Conservation (phyloP, 2,797 vertebrate species). For the Neolamprologus multifasciatus region DNA sequence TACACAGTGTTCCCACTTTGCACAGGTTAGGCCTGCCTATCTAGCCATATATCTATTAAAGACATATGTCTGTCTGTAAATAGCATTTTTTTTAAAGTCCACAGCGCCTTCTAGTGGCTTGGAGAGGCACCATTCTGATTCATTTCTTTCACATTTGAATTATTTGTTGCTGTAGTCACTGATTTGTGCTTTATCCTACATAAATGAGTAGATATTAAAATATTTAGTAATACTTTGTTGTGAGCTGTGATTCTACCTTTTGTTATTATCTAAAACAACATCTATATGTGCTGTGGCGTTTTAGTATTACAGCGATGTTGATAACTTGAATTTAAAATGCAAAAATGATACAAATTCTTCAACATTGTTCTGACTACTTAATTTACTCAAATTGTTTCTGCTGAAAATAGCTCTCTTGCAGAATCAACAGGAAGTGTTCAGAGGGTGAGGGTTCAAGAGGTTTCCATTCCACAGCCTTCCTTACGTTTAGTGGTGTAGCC, state of each 20-base stretch:
- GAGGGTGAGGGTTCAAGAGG: constrained; percentile 13
- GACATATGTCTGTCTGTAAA: not conserved
- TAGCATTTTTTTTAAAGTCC: not conserved
- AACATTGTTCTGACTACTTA: not conserved
- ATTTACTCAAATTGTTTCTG: not conserved
- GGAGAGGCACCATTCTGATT: not conserved
- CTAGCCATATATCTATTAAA: not conserved
- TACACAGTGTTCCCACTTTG: not conserved
- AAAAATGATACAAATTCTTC: not conserved
- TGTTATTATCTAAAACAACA: not conserved
- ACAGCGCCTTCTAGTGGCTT: not conserved
- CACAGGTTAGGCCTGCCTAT: not conserved
- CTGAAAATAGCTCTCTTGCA: not conserved
- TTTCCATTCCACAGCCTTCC: not conserved
- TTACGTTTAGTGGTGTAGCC: not conserved
- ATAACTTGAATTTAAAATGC: not conserved
- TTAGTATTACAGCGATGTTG: not conserved
- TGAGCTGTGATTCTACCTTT: not conserved
- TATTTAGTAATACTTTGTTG: not conserved
- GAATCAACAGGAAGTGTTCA: not conserved
- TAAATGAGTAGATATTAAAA: not conserved
- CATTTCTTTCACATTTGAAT: not conserved
- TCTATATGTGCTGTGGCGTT: not conserved
- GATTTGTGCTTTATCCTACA: not conserved
- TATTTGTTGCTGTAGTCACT: not conserved